Conservation (phyloP, 2,113 vertebrate genomes). For the Indicator indicator region DNA sequence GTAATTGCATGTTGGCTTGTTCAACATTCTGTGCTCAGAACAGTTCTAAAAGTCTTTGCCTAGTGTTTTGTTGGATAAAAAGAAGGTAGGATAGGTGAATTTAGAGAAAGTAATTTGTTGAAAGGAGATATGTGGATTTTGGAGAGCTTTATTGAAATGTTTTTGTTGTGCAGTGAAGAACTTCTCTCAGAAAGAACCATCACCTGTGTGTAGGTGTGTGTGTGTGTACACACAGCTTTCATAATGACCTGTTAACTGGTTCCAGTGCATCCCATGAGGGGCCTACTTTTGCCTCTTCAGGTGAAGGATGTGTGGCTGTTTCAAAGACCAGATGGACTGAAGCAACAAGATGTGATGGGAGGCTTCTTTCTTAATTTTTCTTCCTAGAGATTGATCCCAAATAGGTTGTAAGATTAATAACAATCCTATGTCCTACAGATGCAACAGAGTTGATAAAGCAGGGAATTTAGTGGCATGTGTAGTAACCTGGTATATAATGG, state of each 20-base stretch:
- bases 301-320: accelerated
- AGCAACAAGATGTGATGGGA: not conserved
- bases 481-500: not conserved
- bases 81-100: not conserved
- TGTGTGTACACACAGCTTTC: not conserved
- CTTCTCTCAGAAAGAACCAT: not conserved
- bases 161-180: not conserved
- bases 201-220: not conserved
- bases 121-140: not conserved
- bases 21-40: not conserved
- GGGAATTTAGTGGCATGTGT: not conserved
- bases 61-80: not conserved
- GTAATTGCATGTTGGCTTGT: not conserved
- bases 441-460: not conserved
- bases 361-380: not conserved
- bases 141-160: not conserved
- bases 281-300: not conserved
- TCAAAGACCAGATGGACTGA: not conserved
- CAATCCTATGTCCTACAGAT: not conserved
- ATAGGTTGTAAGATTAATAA: not conserved
- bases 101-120: not conserved
- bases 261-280: not conserved
- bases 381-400: not conserved
- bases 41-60: not conserved
- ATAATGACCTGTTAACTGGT: not conserved